Base-by-base conservation (phyloP, 2,113 vertebrate species). In the Pterocles gutturalis region DNA sequence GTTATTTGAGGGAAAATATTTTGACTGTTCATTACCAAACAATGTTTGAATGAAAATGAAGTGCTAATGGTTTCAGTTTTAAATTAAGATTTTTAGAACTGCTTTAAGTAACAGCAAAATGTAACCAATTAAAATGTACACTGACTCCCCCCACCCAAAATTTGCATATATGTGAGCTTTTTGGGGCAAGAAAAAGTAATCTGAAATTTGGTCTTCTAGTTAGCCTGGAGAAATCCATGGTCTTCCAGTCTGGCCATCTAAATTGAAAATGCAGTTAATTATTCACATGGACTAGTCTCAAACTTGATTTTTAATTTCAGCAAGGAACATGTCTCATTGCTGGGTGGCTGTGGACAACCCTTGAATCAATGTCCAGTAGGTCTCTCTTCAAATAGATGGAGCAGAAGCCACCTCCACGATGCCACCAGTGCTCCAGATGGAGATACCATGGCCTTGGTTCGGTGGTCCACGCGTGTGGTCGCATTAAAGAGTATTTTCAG, bases 381-480 rank as follows among this genome's bases (percentile, higher is more conserved):
- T 45, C 38, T 10, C 21, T 58, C 67, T 90, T 54, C 34, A 70
- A 33, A n/a, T 7, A 61, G 33, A 19, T 2, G 26, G 9, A 67
- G 31, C 61, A 79, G 55, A 70, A 85, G 46, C 73, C 61, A 8
- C 16, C 20, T 21, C 45, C 0, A 0, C 1, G 2, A 13, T 45
- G 20, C 54, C 4, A 3, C 33, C 16, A 43, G 25, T 85, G 41
- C 48, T 75, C 61, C 83, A 85, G 21, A 25, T 17, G 54, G 48
- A 85, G 61, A 29, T 26, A 21, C 28, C 38, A 24, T 1, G 10
- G 45, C 25, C 45, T 61, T 26, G 58, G 45, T 69, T 67, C 1
- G 0, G 4, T 9, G 19, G 8, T 24, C 49, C 51, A 73, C 18
- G 12, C 14, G 4, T 2, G 1, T n/a, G 31, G 62, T 26, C 1